Base-by-base conservation (phyloP, 2,888 invertebrate genomes). In the Hermaeophaga mercurialis region DNA sequence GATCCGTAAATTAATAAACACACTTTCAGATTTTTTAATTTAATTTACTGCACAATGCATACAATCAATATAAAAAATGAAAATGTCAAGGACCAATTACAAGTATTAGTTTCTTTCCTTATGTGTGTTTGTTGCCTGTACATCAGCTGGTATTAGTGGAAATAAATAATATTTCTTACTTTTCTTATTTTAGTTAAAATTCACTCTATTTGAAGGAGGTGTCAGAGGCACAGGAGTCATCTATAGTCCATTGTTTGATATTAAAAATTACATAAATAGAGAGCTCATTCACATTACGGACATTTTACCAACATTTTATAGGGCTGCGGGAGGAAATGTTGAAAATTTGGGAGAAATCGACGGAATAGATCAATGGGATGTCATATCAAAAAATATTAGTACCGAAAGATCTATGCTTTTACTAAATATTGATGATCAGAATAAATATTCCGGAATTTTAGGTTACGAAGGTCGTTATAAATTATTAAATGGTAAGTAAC, bases 141-240 rank as follows among this genome's bases (percentile, higher is more conserved):
- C n/a, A n/a, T n/a, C n/a, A n/a, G n/a, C n/a, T n/a, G n/a, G n/a
- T n/a, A n/a, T n/a, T n/a, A n/a, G n/a, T n/a, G n/a, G n/a, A 38
- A 38, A 15, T n/a, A n/a, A n/a, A n/a, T n/a, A n/a, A 39, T 14
- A 26, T 28, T 28, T n/a, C 8, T 19, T 49, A 4, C 2, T 38
- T 38, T 66, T 48, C 38, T 38, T 12, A 24, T 66, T 67, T 46
- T 39, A 75, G 86, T 81, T 85, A 74, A 96, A 96, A 77, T 81
- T 85, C 64, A 87, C 90, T 0, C 80, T 91, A 0, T 93, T 89
- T 84, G 95, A 96, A 78, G 96, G 96, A 2, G 94, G 85, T 0
- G 82, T 93, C 0, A 81, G 92, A 54, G 89, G 88, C 0, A 85
- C 85, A 0, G 90, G 89, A 0, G 85, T 89, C 38, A 79, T 94